Conservation (phyloP, 1,140 invertebrate genomes). For the Monochamus saltuarius region DNA sequence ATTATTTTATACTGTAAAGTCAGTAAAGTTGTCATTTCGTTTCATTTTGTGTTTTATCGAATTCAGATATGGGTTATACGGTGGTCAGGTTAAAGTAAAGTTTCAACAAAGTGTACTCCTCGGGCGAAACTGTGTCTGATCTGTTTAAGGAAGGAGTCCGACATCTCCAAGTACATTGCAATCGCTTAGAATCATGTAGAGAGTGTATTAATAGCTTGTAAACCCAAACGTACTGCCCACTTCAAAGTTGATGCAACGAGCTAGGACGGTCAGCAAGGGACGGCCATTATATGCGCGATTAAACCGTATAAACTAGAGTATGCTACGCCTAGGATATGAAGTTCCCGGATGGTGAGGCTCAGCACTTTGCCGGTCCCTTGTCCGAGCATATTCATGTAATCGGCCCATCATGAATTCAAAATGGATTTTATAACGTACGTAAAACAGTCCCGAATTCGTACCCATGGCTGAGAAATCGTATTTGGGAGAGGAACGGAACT, state of each 20-base stretch:
- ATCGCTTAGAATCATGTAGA: not conserved
- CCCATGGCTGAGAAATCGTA: slow-evolving; percentile 7
- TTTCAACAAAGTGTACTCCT: too few relatives aligned
- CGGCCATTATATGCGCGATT: slow-evolving; percentile 40
- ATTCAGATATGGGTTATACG: too few relatives aligned
- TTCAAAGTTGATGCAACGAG: slow-evolving; percentile 25
- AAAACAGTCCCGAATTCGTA: slow-evolving; percentile 3
- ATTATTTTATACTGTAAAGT: too few relatives aligned
- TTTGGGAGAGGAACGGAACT: not conserved
- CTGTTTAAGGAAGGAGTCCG: too few relatives aligned
- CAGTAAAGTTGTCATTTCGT: too few relatives aligned
- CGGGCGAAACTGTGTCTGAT: too few relatives aligned
- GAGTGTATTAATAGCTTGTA: slow-evolving; percentile 26
- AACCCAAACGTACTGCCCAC: slow-evolving; percentile 27
- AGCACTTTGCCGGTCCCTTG: slow-evolving; percentile 10
- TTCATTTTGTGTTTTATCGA: too few relatives aligned
- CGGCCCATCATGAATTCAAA: slow-evolving; percentile 6
- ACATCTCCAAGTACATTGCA: not conserved
- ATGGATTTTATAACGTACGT: slow-evolving; percentile 10
- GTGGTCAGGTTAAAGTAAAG: too few relatives aligned
- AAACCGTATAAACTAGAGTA: slow-evolving; percentile 35
- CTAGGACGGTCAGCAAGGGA: slow-evolving; percentile 33
- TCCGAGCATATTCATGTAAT: slow-evolving; percentile 2
- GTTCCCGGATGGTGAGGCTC: not conserved
- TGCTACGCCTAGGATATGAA: slow-evolving; percentile 11